These are phyloP conservation scores for Acanthosepion esculentum DNA, from an alignment of 2,888 invertebrate species.

Conservation along the genomic window DNA sequence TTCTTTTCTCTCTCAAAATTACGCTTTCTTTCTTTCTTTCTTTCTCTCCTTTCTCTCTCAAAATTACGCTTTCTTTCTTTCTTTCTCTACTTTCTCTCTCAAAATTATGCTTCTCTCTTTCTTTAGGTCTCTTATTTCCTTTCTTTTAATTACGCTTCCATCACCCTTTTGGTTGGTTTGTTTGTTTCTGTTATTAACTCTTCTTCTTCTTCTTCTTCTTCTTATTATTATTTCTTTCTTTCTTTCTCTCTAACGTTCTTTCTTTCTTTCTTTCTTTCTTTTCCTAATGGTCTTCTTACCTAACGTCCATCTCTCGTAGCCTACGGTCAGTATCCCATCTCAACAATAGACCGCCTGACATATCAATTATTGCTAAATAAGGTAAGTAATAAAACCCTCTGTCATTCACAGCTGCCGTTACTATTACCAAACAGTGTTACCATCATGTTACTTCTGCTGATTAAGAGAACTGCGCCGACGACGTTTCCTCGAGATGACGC, in stretches of 20 bases:
- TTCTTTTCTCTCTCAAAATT: no score
- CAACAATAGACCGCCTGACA: neutral
- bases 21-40: neutral
- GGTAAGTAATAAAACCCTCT: neutral
- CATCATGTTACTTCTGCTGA: neutral
- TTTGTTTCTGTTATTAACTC: neutral
- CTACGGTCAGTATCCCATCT: neutral
- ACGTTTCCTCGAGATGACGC: neutral
- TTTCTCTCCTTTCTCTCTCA: no score
- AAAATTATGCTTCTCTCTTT: no score
- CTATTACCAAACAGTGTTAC: neutral
- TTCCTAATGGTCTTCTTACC: neutral
- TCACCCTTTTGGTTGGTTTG: neutral
- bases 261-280: neutral
- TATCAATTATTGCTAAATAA: conserved; percentile 18
- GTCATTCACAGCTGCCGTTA: conserved; percentile 8
- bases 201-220: no score
- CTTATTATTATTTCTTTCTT: no score
- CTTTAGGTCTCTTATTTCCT: neutral
- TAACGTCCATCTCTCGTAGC: neutral
- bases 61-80: no score
- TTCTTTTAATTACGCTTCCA: neutral
- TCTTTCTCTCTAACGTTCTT: neutral
- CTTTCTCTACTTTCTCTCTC: no score
- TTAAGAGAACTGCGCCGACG: neutral